Evolutionary conservation across 2,888 invertebrate species (phyloP).

Genomic region (Lamproptera curius): DNA sequence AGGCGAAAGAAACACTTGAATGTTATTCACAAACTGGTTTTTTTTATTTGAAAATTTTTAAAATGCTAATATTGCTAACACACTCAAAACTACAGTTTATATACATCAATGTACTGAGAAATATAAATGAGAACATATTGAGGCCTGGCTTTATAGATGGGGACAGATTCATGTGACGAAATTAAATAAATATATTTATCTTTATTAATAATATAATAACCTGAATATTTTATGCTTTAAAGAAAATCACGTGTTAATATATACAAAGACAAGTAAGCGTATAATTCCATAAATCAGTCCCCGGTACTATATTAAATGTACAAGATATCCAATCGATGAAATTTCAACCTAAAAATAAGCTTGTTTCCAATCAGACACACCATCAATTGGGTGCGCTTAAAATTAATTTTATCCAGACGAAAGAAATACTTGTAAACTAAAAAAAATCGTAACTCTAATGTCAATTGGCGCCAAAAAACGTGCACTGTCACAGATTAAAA

Average conservation of each 20-base stretch:
- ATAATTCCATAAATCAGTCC: neutral
- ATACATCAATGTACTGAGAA: conserved; percentile 26
- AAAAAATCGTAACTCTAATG: no score
- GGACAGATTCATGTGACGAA: neutral
- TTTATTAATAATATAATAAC: neutral
- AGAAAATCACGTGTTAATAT: no score
- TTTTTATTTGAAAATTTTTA: conserved; percentile 58
- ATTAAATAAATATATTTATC: neutral
- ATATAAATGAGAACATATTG: no score
- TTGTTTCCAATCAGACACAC: no score
- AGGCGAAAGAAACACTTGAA: conserved; percentile 31
- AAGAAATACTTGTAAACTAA: no score
- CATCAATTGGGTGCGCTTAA: no score
- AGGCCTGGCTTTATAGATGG: no score
- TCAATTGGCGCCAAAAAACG: no score
- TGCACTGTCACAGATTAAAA: no score
- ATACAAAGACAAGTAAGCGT: neutral
- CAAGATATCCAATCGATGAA: neutral
- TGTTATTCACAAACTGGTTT: conserved; percentile 64
- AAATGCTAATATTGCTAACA: conserved; percentile 67
- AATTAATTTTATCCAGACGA: no score
- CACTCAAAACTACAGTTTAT: conserved; percentile 45
- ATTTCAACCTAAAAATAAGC: no score
- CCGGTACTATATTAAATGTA: neutral
- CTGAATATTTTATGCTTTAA: neutral